Conservation (phyloP, 2,888 invertebrate genomes). For the Fragum whitleyi region DNA sequence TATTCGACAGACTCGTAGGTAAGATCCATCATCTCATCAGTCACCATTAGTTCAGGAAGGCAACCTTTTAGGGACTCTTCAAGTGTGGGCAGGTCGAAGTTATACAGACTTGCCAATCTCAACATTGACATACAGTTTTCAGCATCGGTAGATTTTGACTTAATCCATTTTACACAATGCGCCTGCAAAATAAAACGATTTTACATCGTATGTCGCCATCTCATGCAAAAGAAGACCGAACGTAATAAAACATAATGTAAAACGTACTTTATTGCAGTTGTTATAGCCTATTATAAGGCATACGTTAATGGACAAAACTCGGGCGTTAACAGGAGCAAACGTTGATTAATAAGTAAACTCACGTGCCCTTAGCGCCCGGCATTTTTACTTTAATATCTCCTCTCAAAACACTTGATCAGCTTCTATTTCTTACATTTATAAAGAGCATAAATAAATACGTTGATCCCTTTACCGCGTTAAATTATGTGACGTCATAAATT, state of each 20-base stretch:
- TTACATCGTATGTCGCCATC: not conserved
- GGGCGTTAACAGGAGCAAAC: too few relatives aligned
- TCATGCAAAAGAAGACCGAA: not conserved
- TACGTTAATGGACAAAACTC: too few relatives aligned
- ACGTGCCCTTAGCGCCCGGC: too few relatives aligned
- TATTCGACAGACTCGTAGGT: conserved; percentile 32
- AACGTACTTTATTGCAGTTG: not conserved
- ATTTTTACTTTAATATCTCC: too few relatives aligned
- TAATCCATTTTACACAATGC: conserved; percentile 39
- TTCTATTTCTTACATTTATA: too few relatives aligned
- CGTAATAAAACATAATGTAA: not conserved
- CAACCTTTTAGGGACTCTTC: conserved; percentile 22
- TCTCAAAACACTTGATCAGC: too few relatives aligned
- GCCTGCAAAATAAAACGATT: conserved; percentile 5
- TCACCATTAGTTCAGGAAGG: conserved; percentile 17
- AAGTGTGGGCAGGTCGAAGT: conserved; percentile 21
- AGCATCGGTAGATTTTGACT: not conserved
- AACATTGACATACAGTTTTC: conserved; percentile 34
- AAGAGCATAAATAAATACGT: too few relatives aligned
- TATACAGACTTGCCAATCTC: conserved; percentile 32
- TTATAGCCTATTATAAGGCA: not conserved
- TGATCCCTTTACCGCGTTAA: too few relatives aligned
- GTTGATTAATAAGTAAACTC: too few relatives aligned
- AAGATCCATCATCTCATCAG: conserved; percentile 8
- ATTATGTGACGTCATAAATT: too few relatives aligned